Evolutionary conservation across 2,888 invertebrate genomes (phyloP).

Genomic region (Monoplex corrugatus): DNA sequence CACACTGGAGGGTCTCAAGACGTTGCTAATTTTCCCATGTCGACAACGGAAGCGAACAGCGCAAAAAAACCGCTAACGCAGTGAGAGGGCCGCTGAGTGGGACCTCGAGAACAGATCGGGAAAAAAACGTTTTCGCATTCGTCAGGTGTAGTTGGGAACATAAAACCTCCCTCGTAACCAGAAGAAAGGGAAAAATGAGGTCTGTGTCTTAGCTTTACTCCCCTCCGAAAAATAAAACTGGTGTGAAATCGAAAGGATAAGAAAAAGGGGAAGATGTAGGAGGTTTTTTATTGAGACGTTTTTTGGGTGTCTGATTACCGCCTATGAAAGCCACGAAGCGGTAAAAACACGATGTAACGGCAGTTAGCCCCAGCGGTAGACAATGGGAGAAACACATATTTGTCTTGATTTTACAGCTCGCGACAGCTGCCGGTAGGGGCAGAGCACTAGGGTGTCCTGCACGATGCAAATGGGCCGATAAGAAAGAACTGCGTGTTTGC

Average conservation of each 20-base stretch:
- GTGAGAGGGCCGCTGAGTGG: not conserved
- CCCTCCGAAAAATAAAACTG: conserved; percentile 10
- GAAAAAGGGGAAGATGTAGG: not conserved
- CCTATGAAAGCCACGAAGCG: not conserved
- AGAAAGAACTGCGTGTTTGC: conserved; percentile 15
- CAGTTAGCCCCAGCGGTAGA: conserved; percentile 30
- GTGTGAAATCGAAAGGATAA: conserved; percentile 26
- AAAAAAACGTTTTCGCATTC: conserved; percentile 44
- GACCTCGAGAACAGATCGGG: not conserved
- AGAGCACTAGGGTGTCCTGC: conserved; percentile 34
- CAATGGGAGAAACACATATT: conserved; percentile 46
- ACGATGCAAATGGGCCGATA: conserved; percentile 40
- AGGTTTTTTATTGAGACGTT: not conserved
- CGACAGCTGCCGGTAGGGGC: conserved; percentile 34
- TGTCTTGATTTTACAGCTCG: conserved; percentile 21
- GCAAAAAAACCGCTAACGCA: conserved; percentile 10
- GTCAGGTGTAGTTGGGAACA: conserved; percentile 40
- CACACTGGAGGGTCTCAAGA: not conserved
- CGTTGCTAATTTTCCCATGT: conserved; percentile 52
- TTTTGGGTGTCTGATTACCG: conserved; percentile 27
- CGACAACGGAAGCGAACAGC: conserved; percentile 31
- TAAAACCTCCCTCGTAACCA: conserved; percentile 29
- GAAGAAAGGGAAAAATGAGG: conserved; percentile 10
- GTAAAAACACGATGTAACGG: conserved; percentile 41
- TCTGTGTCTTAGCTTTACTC: conserved; percentile 3